Evolutionary conservation across 2,113 vertebrate species (phyloP).

Genomic region (Tragelaphus scriptus): DNA sequence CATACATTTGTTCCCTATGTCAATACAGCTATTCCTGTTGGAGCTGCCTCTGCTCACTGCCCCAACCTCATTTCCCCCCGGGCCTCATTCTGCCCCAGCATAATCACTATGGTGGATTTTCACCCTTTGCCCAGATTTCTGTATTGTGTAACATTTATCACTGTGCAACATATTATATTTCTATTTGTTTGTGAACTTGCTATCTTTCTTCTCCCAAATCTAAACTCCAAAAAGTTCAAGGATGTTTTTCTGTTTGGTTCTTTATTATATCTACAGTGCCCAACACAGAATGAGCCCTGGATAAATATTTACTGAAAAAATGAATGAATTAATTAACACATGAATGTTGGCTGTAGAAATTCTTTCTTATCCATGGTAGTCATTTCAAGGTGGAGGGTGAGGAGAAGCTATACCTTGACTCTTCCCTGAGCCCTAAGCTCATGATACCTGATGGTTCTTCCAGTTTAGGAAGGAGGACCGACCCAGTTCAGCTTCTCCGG

Average conservation of each 20-base stretch:
- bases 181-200: background rate
- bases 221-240: background rate
- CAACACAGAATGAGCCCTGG: background rate
- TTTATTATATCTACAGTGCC: background rate
- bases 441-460: too few species aligned
- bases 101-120: fast-evolving
- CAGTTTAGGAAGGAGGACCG: background rate
- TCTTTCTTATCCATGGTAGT: background rate
- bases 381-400: background rate
- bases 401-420: background rate
- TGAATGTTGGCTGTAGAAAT: background rate
- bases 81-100: too few species aligned
- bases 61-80: fast-evolving
- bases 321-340: background rate
- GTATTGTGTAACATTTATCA: background rate
- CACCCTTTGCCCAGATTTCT: background rate
- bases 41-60: background rate
- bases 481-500: background rate
- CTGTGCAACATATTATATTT: fast-evolving
- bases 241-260: too few species aligned
- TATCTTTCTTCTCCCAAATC: background rate
- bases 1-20: background rate
- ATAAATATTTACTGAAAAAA: background rate
- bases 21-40: fast-evolving
- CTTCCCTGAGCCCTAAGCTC: background rate